Conservation (phyloP, 2,797 vertebrate genomes). For the Nyctalus aviator region DNA sequence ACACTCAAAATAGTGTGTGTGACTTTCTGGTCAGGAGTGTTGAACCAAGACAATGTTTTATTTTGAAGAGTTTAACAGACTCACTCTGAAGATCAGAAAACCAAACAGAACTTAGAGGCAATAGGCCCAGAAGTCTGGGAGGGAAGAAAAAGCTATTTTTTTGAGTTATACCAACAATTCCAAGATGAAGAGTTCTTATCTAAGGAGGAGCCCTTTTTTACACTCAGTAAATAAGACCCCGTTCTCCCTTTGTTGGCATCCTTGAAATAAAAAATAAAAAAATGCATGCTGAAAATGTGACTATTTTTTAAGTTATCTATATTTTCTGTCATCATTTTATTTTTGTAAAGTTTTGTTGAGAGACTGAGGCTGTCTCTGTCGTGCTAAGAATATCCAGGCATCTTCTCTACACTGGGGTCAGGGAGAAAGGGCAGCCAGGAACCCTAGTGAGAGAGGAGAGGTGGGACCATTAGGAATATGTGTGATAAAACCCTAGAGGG, state of each 20-base stretch:
- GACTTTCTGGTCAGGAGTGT: not conserved
- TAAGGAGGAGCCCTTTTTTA: not conserved
- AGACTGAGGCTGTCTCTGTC: not conserved
- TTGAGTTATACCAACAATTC: not conserved
- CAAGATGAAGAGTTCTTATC: not conserved
- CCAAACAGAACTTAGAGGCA: not conserved
- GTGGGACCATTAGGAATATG: not conserved
- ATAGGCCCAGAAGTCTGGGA: not conserved
- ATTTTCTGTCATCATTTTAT: conserved; percentile 23
- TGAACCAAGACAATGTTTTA: not conserved
- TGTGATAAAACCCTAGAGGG: not conserved
- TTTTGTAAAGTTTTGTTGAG: conserved; percentile 9
- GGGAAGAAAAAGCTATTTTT: not conserved
- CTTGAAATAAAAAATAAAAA: not conserved
- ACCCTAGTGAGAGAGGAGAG: not conserved
- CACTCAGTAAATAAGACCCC: not conserved
- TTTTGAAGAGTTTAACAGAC: conserved; percentile 16
- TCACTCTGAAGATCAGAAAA: conserved; percentile 10
- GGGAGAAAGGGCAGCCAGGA: not conserved
- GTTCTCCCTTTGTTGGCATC: not conserved
- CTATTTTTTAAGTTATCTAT: not conserved
- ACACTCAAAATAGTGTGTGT: not conserved
- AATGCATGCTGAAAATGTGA: not conserved
- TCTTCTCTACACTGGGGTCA: not conserved
- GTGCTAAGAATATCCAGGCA: not conserved